phyloP scores from a whole-genome alignment of 1,140 invertebrate species.

The Cydia strobilella region DNA sequence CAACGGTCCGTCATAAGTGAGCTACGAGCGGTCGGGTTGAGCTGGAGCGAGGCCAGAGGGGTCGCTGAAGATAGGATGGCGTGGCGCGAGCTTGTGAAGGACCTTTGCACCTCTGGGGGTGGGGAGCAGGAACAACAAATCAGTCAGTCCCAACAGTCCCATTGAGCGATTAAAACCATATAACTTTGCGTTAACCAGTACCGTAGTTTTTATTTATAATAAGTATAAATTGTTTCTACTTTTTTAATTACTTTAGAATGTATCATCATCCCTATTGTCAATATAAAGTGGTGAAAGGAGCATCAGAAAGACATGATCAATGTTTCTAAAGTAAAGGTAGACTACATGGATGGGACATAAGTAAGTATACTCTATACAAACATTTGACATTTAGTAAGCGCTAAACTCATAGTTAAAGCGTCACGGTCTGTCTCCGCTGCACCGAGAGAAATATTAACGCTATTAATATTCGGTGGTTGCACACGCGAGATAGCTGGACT shows the following conservation, averaged over 20 bases:
- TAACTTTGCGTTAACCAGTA: neutral
- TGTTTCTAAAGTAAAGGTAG: neutral
- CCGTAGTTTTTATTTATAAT: neutral
- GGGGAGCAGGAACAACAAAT: too few relatives aligned
- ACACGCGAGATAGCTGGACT: constrained; percentile 62
- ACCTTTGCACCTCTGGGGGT: too few relatives aligned
- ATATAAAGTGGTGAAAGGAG: neutral
- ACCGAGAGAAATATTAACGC: constrained; percentile 67
- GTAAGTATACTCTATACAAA: constrained; percentile 15
- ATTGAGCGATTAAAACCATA: too few relatives aligned
- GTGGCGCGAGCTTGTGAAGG: too few relatives aligned
- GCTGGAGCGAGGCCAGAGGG: too few relatives aligned
- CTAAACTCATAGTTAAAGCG: constrained; percentile 47
- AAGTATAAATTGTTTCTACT: neutral
- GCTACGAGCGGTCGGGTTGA: too few relatives aligned
- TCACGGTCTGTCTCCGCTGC: constrained; percentile 61
- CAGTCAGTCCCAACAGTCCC: too few relatives aligned
- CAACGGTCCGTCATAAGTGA: too few relatives aligned
- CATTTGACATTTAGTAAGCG: constrained; percentile 37
- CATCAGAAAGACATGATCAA: neutral
- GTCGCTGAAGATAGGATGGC: too few relatives aligned
- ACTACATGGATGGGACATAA: neutral
- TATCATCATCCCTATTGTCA: neutral
- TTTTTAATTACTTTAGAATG: neutral
- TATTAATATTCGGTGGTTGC: constrained; percentile 72